Percentiles rank a stretch among this genome's conserved stretches.
These are phyloP conservation scores for Zenarchopterus dispar DNA, from an alignment of 2,797 vertebrate species.

Conservation along the genomic window DNA sequence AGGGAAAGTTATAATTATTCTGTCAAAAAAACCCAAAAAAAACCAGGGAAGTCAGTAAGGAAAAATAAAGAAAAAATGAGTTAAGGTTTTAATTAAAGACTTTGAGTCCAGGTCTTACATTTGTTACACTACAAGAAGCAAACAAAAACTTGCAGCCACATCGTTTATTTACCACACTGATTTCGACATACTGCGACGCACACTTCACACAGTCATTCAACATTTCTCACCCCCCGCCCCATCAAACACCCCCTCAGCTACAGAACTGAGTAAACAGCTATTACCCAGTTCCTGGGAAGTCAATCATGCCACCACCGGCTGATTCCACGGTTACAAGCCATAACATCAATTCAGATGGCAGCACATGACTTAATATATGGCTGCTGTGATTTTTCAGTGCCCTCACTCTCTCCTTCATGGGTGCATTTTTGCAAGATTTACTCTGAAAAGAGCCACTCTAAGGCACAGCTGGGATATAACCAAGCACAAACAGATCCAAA, in stretches of 20 bases:
- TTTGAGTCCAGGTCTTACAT: neutral
- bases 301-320: constrained; percentile 6
- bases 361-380: constrained; percentile 18
- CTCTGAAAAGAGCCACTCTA: too few relatives aligned
- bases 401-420: neutral
- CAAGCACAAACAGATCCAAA: constrained; percentile 27
- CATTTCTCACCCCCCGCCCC: constrained; percentile 59
- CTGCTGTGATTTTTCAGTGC: too few relatives aligned
- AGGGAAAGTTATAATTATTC: constrained; percentile 34
- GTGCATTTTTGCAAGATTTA: constrained; percentile 11
- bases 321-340: constrained; percentile 30
- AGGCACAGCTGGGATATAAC: neutral
- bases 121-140: neutral
- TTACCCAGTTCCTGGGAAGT: constrained; percentile 14
- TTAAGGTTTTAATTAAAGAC: neutral
- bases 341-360: neutral
- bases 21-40: neutral
- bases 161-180: constrained; percentile 40
- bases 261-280: constrained; percentile 31
- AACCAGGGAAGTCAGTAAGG: too few relatives aligned
- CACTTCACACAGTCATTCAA: constrained; percentile 63
- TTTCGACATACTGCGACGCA: constrained; percentile 38
- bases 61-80: neutral
- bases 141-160: constrained; percentile 12
- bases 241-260: constrained; percentile 11